A percentile compares a stretch with the other conserved stretches of the same genome.
Conservation (phyloP, 2,113 vertebrate species). For the Eurypyga helias region DNA sequence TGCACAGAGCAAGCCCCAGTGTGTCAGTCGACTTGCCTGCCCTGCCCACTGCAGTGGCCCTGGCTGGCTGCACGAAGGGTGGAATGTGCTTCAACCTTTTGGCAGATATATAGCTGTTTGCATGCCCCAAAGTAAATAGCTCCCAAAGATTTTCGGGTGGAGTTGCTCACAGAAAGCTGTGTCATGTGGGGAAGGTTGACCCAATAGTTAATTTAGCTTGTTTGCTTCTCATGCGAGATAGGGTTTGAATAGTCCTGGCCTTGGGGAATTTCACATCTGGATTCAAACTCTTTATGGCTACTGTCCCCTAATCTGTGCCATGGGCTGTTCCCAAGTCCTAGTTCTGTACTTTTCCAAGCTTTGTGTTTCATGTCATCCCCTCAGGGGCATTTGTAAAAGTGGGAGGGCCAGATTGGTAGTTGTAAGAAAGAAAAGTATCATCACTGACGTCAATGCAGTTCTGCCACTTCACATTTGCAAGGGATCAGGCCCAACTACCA, state of each 20-base stretch:
- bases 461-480: conserved; percentile 39
- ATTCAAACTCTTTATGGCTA: conserved; percentile 64
- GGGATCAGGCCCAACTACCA: conserved; percentile 35
- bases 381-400: conserved; percentile 41
- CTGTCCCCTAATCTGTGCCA: conserved; percentile 63
- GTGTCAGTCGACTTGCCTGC: background rate
- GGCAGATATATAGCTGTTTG: background rate
- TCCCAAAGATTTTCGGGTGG: background rate
- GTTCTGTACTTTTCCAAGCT: conserved; percentile 60
- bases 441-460: conserved; percentile 57
- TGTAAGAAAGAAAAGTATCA: conserved; percentile 48
- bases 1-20: background rate
- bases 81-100: conserved; percentile 7
- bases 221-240: conserved; percentile 29
- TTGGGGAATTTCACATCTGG: conserved; percentile 60
- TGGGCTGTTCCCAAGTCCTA: conserved; percentile 49
- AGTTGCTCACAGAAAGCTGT: background rate
- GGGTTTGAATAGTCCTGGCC: conserved; percentile 33
- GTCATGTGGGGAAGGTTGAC: conserved; percentile 22
- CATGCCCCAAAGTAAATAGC: background rate
- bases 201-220: conserved; percentile 39
- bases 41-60: background rate
- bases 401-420: conserved; percentile 49
- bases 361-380: conserved; percentile 62
- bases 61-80: background rate